Conservation (phyloP, 2,797 vertebrate species). For the Jordanella pulchra region DNA sequence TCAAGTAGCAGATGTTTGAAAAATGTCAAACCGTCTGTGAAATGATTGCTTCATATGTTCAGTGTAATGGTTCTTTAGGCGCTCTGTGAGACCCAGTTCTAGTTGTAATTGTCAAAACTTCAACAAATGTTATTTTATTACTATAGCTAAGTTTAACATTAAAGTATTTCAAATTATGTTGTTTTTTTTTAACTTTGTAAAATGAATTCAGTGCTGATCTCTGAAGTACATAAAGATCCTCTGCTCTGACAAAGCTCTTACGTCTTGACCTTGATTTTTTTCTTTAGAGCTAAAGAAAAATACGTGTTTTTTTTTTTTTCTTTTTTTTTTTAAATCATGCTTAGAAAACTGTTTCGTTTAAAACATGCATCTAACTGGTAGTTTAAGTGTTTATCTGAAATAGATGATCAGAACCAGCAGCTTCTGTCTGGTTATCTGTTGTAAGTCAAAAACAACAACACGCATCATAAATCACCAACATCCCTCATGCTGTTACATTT, state of each 20-base stretch:
- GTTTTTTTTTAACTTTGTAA: neutral
- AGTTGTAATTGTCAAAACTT: neutral
- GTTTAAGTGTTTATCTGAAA: neutral
- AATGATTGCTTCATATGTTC: neutral
- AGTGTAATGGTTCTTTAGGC: neutral
- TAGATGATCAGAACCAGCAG: neutral
- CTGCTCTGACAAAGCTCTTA: constrained; percentile 13
- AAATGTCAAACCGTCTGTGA: neutral
- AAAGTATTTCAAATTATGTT: neutral
- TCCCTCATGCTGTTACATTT: neutral
- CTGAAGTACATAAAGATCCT: constrained; percentile 10
- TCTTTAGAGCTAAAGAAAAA: constrained; percentile 10
- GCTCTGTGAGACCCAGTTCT: neutral
- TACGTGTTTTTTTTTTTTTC: neutral
- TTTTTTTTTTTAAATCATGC: neutral
- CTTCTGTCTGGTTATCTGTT: neutral
- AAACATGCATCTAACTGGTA: neutral
- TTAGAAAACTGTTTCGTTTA: neutral
- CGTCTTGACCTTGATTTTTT: constrained; percentile 8
- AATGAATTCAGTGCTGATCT: neutral
- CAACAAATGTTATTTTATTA: neutral
- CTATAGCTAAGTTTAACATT: neutral
- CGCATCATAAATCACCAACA: neutral
- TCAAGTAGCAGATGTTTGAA: constrained; percentile 4
- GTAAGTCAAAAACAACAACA: too few species aligned